Conservation (phyloP, 1,140 invertebrate species). For the Geopemphigus sp. region DNA sequence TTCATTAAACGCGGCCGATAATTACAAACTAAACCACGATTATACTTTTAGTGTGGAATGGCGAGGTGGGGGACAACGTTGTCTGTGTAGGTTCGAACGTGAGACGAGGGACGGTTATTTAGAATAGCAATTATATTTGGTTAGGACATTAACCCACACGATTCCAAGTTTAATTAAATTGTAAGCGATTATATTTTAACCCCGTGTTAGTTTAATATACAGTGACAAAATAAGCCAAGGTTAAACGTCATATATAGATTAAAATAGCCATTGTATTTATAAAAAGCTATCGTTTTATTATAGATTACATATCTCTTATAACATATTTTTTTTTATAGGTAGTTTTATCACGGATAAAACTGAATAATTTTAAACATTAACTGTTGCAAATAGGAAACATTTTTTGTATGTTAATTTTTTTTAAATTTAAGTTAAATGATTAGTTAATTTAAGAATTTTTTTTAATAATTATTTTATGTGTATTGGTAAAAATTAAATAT, state of each 20-base stretch:
- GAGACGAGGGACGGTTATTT: conserved; percentile 8
- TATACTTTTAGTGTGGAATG: not conserved
- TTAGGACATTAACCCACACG: conserved; percentile 26
- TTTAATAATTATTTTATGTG: too few relatives aligned
- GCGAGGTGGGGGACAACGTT: not conserved
- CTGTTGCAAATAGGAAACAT: not conserved
- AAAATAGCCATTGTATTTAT: not conserved
- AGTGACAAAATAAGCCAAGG: conserved; percentile 7
- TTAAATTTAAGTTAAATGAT: not conserved
- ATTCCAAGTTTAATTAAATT: conserved; percentile 22
- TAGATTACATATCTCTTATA: not conserved
- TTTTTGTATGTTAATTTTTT: not conserved
- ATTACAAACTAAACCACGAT: conserved; percentile 34
- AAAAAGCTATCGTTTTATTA: conserved; percentile 2
- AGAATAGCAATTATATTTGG: conserved; percentile 19
- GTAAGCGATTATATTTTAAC: conserved; percentile 20
- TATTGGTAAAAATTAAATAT: too few relatives aligned
- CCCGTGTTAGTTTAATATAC: not conserved
- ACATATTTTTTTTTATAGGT: not conserved
- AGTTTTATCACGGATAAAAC: too few relatives aligned
- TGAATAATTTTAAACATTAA: too few relatives aligned
- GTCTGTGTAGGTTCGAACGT: not conserved
- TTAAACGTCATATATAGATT: conserved; percentile 16
- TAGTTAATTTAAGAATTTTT: too few relatives aligned
- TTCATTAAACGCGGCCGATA: conserved; percentile 29